Base-by-base conservation (phyloP, 2,113 vertebrate genomes). In the Talpa occidentalis region DNA sequence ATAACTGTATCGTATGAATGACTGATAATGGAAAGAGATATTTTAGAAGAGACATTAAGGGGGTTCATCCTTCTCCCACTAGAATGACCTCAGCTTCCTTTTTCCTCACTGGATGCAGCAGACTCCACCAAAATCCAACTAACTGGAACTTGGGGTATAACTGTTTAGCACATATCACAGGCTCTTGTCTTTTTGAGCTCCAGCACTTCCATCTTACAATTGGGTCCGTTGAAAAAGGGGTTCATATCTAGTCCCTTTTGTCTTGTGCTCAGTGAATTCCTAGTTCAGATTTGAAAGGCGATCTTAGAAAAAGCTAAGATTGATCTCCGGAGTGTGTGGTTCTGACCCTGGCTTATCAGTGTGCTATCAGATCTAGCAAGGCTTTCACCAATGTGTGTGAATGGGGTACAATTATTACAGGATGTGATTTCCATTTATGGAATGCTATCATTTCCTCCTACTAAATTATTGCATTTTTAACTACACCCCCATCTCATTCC, bases 201-300 rank as follows among this genome's bases (percentile, higher is more conserved):
- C 0, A 21, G 30, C 49, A 62, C 17, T 83, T 89, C 30, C 66
- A 52, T 70, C 69, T 96, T 96, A 79, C 44, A 72, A 1, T 30
- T 83, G 44, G 47, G 64, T 11, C 94, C 92, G 73, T 70, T 52
- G 28, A 92, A 82, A 88, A 87, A 44, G 60, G 42, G 69, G 59
- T 86, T 28, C 35, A 19, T 49, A 28, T 22, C 16, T 15, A 28
- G 59, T 10, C 28, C 52, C 8, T 52, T 70, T 24, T 47, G 32
- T 81, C 83, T 88, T 91, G 59, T 88, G 70, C 40, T 77, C 92
- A 91, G 37, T 56, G 8, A 92, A 59, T 88, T 95, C 74, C 30
- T 24, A 42, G n/a, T 81, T 49, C 9, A 60, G 40, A 81, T 69
- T 59, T 17, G 67, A 49, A 72, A 89, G 86, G 84, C 54, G 60